Conservation (phyloP, 2,888 invertebrate genomes). For the Eupithecia vulgata region DNA sequence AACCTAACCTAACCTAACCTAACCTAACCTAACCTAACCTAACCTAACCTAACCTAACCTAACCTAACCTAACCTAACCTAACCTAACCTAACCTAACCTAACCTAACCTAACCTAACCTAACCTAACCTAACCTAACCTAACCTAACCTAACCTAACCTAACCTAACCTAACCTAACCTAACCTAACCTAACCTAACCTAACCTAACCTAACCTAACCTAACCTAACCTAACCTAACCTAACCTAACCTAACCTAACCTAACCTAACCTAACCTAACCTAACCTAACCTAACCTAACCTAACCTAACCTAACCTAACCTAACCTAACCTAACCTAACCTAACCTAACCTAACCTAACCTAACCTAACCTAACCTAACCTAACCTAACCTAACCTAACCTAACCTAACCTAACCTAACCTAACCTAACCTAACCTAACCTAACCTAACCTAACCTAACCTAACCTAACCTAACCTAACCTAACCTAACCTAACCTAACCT, state of each 20-base stretch:
- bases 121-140: slow-evolving; percentile 20
- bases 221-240: slow-evolving; percentile 32
- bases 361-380: slow-evolving; percentile 21
- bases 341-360: slow-evolving; percentile 20
- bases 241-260: slow-evolving; percentile 16
- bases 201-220: slow-evolving; percentile 28
- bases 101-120: slow-evolving; percentile 16
- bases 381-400: slow-evolving; percentile 15
- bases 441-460: slow-evolving; percentile 20
- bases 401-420: slow-evolving; percentile 22
- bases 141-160: slow-evolving; percentile 24
- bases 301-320: slow-evolving; percentile 22
- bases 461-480: slow-evolving; percentile 27
- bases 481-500: slow-evolving; percentile 26
- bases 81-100: slow-evolving; percentile 14
- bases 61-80: slow-evolving; percentile 11
- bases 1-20: slow-evolving; percentile 41
- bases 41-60: slow-evolving; percentile 27
- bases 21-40: slow-evolving; percentile 38
- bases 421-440: slow-evolving; percentile 25
- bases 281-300: slow-evolving; percentile 13
- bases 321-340: slow-evolving; percentile 18
- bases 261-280: slow-evolving; percentile 30
- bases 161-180: slow-evolving; percentile 34
- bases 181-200: slow-evolving; percentile 32